A percentile compares a stretch with the other conserved stretches of the same genome.
phyloP scores from a whole-genome alignment of 2,888 invertebrate genomes.

The Monopis laevigella region DNA sequence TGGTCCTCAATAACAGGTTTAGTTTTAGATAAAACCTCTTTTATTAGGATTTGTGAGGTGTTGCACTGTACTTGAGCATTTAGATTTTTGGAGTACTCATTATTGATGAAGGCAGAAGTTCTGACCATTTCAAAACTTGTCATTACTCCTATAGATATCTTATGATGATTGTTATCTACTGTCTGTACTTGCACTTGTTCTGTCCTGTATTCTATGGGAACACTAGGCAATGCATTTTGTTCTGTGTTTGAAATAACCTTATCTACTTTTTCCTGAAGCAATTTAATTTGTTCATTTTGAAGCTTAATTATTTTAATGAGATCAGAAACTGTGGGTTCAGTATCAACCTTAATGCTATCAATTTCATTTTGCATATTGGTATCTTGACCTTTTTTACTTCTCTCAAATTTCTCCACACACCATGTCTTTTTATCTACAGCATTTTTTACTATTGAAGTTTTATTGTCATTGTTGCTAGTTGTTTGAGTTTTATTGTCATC shows the following conservation, averaged over 20 bases:
- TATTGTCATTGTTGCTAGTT: background rate
- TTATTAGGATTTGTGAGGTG: constrained; percentile 50
- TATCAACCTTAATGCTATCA: no score
- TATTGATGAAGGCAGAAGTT: constrained; percentile 55
- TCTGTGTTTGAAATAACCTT: constrained; percentile 46
- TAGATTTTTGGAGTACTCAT: constrained; percentile 40
- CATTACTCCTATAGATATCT: constrained; percentile 76
- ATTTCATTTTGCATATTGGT: no score
- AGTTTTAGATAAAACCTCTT: constrained; percentile 38
- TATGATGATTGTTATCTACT: constrained; percentile 47
- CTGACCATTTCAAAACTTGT: constrained; percentile 74
- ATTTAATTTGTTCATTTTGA: constrained; percentile 73
- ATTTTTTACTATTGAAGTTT: constrained; percentile 22
- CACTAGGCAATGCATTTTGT: constrained; percentile 24
- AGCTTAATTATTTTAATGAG: constrained; percentile 72
- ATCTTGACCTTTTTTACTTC: constrained; percentile 36
- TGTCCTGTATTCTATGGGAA: constrained; percentile 29
- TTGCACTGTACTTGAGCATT: constrained; percentile 54
- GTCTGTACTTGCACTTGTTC: constrained; percentile 39
- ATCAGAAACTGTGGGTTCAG: constrained; percentile 65
- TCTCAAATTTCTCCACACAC: constrained; percentile 44
- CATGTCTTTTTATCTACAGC: constrained; percentile 45
- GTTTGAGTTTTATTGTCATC: background rate
- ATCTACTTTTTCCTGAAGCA: constrained; percentile 72
- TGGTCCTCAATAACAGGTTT: constrained; percentile 37